Conservation (phyloP, 2,888 invertebrate genomes). For the Schizotus pectinicornis region DNA sequence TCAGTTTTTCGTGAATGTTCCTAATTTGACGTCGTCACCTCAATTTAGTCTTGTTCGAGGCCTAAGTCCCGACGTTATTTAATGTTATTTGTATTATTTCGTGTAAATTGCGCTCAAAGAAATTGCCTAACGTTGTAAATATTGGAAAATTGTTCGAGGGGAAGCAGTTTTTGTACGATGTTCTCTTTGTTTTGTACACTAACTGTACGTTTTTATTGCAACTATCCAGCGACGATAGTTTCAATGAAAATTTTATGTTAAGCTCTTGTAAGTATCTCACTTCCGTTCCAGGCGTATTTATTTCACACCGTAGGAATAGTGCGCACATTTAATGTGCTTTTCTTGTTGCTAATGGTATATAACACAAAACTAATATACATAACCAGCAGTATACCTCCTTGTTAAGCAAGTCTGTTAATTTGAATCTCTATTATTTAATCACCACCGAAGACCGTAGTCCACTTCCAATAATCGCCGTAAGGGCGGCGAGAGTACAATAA, state of each 20-base stretch:
- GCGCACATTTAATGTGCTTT: conserved; percentile 4
- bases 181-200: conserved; percentile 42
- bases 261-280: conserved; percentile 3
- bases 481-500: background rate
- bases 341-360: background rate
- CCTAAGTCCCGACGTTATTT: conserved; percentile 21
- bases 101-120: conserved; percentile 27
- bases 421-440: background rate
- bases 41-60: conserved; percentile 19
- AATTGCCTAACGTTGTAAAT: conserved; percentile 26
- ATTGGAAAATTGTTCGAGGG: conserved; percentile 20
- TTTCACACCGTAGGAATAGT: conserved; percentile 2
- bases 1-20: conserved; percentile 2
- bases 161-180: conserved; percentile 53
- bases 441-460: too few relatives aligned
- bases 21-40: conserved; percentile 15
- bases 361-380: background rate
- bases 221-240: conserved; percentile 32
- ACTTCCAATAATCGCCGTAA: too few relatives aligned
- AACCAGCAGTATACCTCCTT: background rate
- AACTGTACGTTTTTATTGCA: conserved; percentile 47
- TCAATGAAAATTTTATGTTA: conserved; percentile 15
- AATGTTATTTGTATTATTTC: conserved; percentile 17
- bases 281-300: conserved; percentile 2
- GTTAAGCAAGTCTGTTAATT: background rate